Conservation (phyloP, 2,888 invertebrate genomes). For the Acleris cristana region DNA sequence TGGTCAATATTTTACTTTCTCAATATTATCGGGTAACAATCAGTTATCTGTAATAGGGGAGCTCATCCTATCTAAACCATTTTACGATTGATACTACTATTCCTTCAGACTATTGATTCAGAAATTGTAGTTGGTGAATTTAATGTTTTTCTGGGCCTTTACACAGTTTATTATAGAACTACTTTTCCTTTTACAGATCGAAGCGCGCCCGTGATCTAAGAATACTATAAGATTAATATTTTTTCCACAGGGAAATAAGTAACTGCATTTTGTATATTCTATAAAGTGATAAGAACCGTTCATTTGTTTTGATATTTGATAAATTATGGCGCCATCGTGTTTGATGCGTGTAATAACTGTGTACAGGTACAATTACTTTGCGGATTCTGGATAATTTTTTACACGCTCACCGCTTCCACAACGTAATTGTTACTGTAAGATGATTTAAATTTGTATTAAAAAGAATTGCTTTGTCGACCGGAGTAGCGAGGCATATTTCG, state of each 20-base stretch:
- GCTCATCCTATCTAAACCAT: too few species aligned
- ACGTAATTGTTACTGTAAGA: slow-evolving; percentile 76
- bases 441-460: slow-evolving; percentile 75
- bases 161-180: slow-evolving; percentile 17
- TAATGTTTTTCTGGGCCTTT: background rate
- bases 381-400: slow-evolving; percentile 79
- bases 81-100: too few species aligned
- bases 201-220: slow-evolving; percentile 83
- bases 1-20: too few species aligned
- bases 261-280: slow-evolving; percentile 85
- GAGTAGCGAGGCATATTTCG: slow-evolving; percentile 67
- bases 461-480: slow-evolving; percentile 73
- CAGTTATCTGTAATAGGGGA: too few species aligned
- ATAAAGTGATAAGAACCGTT: slow-evolving; percentile 84
- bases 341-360: slow-evolving; percentile 75
- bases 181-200: slow-evolving; percentile 73
- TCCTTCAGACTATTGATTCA: too few species aligned
- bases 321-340: slow-evolving; percentile 77
- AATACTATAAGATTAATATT: slow-evolving; percentile 84
- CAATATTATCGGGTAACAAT: too few species aligned
- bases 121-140: too few species aligned
- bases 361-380: slow-evolving; percentile 79
- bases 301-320: slow-evolving; percentile 83
- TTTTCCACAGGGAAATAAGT: slow-evolving; percentile 85
- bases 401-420: slow-evolving; percentile 81